Evolutionary conservation across 2,797 vertebrate species (phyloP).

Genomic region (Erethizon dorsatum): DNA sequence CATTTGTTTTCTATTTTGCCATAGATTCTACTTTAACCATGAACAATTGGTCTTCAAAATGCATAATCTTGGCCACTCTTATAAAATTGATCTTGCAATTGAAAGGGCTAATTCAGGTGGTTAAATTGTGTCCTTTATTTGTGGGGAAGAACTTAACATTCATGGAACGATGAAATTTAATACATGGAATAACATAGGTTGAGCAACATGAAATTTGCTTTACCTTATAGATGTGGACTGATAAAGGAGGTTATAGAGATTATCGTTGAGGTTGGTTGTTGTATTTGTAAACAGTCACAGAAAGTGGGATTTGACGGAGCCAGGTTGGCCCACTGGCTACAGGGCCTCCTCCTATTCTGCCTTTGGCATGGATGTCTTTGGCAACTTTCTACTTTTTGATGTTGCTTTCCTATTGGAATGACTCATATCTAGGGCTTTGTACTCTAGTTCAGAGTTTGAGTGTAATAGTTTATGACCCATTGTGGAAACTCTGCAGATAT

Average conservation of each 20-base stretch:
- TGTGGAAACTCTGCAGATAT: constrained; percentile 54
- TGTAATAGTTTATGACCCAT: not conserved
- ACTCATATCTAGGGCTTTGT: not conserved
- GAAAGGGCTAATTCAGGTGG: constrained; percentile 53
- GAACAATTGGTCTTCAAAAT: constrained; percentile 49
- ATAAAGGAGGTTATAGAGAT: constrained; percentile 52
- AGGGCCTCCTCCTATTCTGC: constrained; percentile 19
- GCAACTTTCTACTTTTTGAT: constrained; percentile 44
- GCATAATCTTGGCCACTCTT: constrained; percentile 36
- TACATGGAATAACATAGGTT: not conserved
- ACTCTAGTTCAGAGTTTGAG: not conserved
- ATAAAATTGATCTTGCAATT: constrained; percentile 59
- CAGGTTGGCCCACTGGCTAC: not conserved
- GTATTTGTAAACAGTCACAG: constrained; percentile 27
- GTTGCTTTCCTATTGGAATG: constrained; percentile 42
- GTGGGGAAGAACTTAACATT: constrained; percentile 33
- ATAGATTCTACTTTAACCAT: constrained; percentile 28
- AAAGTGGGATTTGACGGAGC: constrained; percentile 46
- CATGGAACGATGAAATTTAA: constrained; percentile 45
- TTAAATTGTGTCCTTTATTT: constrained; percentile 25
- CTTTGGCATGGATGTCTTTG: not conserved
- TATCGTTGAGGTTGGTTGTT: not conserved
- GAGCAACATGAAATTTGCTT: constrained; percentile 39
- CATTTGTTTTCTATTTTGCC: constrained; percentile 41
- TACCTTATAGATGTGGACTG: not conserved